These are phyloP conservation scores for Benthosema pterotum DNA, from an alignment of 2,797 vertebrate species.

Conservation along the genomic window DNA sequence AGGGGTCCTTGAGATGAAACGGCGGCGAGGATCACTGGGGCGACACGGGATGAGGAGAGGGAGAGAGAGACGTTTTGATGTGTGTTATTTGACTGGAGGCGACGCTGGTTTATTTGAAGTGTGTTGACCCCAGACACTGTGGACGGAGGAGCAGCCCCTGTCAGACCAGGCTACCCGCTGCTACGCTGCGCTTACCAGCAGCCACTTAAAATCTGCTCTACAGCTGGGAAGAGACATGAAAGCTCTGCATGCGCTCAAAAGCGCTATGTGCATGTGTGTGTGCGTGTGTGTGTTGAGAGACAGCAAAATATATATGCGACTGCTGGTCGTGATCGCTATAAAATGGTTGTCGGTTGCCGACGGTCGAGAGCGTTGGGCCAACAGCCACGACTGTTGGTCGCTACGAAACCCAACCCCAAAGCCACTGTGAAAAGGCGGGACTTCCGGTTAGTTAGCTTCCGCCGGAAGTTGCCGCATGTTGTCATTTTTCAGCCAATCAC, in stretches of 20 bases:
- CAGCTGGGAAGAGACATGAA: conserved; percentile 57
- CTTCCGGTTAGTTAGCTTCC: too few species aligned
- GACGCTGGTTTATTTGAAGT: conserved; percentile 58
- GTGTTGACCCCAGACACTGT: conserved; percentile 30
- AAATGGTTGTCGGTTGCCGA: too few species aligned
- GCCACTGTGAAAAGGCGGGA: too few species aligned
- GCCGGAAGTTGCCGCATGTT: too few species aligned
- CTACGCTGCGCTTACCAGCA: conserved; percentile 25
- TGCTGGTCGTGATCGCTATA: too few species aligned
- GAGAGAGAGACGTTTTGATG: conserved; percentile 18
- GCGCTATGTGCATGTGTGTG: conserved; percentile 14
- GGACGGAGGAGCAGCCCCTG: conserved; percentile 46
- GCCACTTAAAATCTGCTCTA: conserved; percentile 36
- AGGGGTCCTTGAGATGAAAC: conserved; percentile 16
- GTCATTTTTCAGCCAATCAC: too few species aligned
- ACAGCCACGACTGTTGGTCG: too few species aligned
- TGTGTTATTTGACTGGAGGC: conserved; percentile 29
- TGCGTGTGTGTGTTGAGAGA: too few species aligned
- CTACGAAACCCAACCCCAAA: too few species aligned
- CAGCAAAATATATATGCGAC: too few species aligned
- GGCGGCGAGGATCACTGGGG: neutral
- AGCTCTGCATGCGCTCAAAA: conserved; percentile 41
- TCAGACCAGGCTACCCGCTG: conserved; percentile 48
- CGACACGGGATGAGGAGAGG: conserved; percentile 6
- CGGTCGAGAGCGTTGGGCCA: too few species aligned